phyloP scores from a whole-genome alignment of 1,140 invertebrate species.

The Pemphigus obesinymphae region DNA sequence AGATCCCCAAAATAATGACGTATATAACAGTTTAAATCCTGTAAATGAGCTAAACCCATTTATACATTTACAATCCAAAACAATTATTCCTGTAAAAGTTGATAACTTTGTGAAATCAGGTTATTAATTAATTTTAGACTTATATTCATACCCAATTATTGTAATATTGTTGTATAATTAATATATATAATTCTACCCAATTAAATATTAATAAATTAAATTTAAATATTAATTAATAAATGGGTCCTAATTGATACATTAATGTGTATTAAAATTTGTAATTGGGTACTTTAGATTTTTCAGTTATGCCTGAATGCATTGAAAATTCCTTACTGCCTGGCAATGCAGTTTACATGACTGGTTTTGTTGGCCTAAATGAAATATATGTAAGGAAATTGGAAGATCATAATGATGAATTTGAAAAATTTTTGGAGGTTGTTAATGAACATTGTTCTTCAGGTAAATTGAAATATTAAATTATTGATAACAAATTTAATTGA shows the following conservation, averaged over 20 bases:
- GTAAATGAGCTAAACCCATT: not conserved
- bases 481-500: not conserved
- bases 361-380: not conserved
- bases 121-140: not conserved
- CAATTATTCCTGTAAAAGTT: not conserved
- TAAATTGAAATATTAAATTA: not conserved
- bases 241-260: no score
- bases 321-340: not conserved
- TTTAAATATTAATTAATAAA: no score
- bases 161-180: no score
- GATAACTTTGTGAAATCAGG: not conserved
- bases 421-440: not conserved
- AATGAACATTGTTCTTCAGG: not conserved
- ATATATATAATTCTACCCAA: no score
- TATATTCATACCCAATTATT: no score
- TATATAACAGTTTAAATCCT: not conserved
- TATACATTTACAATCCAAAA: not conserved
- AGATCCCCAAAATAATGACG: not conserved
- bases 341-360: not conserved
- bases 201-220: no score
- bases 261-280: no score
- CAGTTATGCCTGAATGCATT: not conserved
- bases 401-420: constrained; percentile 9
- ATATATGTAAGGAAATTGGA: constrained; percentile 1
- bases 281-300: not conserved